These are phyloP conservation scores for Stylophora pistillata DNA, from an alignment of 64 coral and sea anemone species.

Conservation along the genomic window DNA sequence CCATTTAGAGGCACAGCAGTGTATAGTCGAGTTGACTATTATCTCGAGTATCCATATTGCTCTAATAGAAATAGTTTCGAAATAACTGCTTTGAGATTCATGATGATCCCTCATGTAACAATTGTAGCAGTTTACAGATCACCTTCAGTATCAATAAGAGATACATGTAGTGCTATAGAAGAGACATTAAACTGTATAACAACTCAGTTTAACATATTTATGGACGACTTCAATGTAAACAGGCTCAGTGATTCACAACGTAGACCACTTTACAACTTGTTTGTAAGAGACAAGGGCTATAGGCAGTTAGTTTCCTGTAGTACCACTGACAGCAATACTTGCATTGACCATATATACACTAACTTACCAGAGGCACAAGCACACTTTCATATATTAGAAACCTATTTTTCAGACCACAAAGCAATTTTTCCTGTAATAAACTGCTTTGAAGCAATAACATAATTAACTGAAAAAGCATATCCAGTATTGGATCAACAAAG, in stretches of 20 bases:
- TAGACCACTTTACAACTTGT: neutral
- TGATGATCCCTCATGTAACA: slow-evolving; percentile 55
- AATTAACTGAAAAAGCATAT: no score
- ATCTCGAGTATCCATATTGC: slow-evolving; percentile 54
- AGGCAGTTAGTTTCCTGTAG: neutral
- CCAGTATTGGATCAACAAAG: no score
- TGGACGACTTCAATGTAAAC: no score
- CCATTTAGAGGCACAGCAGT: slow-evolving; percentile 63
- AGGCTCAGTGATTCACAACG: no score
- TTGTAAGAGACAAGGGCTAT: neutral
- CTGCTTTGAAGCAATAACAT: no score
- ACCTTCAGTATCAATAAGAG: slow-evolving; percentile 42
- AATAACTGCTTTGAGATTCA: slow-evolving; percentile 55
- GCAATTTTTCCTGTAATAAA: no score
- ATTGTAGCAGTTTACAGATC: slow-evolving; percentile 63
- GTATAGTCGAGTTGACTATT: slow-evolving; percentile 52
- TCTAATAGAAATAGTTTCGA: slow-evolving; percentile 54
- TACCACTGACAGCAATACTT: neutral
- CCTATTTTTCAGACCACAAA: no score
- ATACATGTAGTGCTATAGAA: slow-evolving; percentile 8
- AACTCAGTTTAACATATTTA: no score
- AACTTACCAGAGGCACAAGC: no score
- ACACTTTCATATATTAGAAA: no score
- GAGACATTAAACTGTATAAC: no score
- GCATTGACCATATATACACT: no score